Percentiles rank a stretch among this genome's conserved stretches.
phyloP scores from a whole-genome alignment of 1,140 invertebrate species.

The Macrostomum lignano region DNA sequence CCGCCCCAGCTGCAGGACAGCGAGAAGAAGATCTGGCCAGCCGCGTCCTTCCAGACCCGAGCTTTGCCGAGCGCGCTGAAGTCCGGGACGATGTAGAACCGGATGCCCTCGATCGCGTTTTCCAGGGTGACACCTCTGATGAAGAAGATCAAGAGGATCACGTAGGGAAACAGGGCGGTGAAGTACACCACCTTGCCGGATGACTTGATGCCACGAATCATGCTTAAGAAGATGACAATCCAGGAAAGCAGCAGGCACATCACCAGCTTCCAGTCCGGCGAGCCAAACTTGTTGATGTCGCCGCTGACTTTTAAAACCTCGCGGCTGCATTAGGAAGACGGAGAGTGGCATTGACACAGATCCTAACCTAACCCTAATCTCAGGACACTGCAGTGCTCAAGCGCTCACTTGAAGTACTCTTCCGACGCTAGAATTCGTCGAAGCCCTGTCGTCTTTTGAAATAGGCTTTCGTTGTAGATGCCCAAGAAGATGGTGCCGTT shows the following conservation, averaged over 20 bases:
- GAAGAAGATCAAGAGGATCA: conserved; percentile 18
- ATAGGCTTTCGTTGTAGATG: no score
- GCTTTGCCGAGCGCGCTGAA: neutral
- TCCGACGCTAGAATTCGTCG: no score
- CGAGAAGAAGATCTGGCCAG: conserved; percentile 70
- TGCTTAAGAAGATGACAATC: conserved; percentile 64
- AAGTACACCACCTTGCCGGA: conserved; percentile 36
- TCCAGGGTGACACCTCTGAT: conserved; percentile 16
- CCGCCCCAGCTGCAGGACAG: conserved; percentile 69
- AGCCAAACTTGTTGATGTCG: conserved; percentile 53
- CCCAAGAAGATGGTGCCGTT: no score
- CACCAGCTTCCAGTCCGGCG: conserved; percentile 54
- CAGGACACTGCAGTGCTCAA: no score
- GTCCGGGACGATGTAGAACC: conserved; percentile 7
- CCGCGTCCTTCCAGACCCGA: conserved; percentile 53
- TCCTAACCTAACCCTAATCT: no score
- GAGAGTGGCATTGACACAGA: no score
- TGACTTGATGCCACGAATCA: conserved; percentile 40
- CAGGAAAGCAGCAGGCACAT: conserved; percentile 62
- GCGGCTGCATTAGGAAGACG: no score
- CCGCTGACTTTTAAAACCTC: no score
- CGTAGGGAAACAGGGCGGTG: conserved; percentile 48
- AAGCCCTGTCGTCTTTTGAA: no score
- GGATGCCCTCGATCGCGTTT: conserved; percentile 13
- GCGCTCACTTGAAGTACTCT: no score